phyloP scores from a whole-genome alignment of 64 coral and sea anemone genomes.

The Porites australiensis region DNA sequence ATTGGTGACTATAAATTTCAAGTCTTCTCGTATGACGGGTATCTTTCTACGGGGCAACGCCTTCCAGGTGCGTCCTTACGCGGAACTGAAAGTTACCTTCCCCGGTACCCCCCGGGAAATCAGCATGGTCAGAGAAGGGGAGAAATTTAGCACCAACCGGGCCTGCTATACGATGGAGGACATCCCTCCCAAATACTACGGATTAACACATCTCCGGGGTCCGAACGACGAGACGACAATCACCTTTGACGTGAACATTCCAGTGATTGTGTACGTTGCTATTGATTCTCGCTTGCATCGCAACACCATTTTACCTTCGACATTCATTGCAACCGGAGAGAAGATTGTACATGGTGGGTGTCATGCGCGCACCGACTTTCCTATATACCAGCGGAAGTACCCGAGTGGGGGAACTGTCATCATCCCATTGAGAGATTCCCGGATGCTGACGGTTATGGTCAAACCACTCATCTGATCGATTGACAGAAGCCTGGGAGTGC shows the following conservation, averaged over 20 bases:
- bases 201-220: conserved; percentile 77
- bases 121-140: conserved; percentile 83
- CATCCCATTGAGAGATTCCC: conserved; percentile 13
- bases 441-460: conserved; percentile 58
- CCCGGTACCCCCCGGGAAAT: conserved; percentile 39
- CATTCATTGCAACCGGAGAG: conserved; percentile 52
- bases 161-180: conserved; percentile 77
- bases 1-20: conserved; percentile 51
- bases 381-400: conserved; percentile 29
- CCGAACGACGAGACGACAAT: conserved; percentile 39
- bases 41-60: conserved; percentile 84
- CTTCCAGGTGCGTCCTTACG: conserved; percentile 56
- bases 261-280: conserved; percentile 44
- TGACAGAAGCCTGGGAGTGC: too few relatives aligned
- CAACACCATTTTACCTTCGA: neutral
- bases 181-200: conserved; percentile 84
- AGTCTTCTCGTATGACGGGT: conserved; percentile 59
- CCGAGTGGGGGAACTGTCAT: conserved; percentile 21
- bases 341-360: conserved; percentile 66
- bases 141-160: conserved; percentile 90
- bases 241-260: conserved; percentile 39
- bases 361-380: conserved; percentile 47
- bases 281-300: conserved; percentile 40
- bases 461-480: conserved; percentile 36
- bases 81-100: conserved; percentile 75